These are phyloP conservation scores for Orestias chungarensis DNA, from an alignment of 2,797 vertebrate genomes.

Conservation along the genomic window DNA sequence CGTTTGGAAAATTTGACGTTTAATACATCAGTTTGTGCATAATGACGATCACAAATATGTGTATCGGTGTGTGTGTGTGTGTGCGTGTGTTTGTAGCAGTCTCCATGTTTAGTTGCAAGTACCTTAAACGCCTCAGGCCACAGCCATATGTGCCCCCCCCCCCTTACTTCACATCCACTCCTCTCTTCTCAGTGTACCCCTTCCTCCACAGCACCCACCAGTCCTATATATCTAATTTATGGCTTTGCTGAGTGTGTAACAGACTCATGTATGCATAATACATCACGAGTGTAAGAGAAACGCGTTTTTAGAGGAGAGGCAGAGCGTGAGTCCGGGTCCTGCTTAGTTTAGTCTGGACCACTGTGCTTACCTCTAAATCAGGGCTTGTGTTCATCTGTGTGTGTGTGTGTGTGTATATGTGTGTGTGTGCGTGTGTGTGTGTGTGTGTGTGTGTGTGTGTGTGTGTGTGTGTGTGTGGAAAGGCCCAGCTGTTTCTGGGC, in stretches of 20 bases:
- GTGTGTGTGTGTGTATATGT: constrained; percentile 37
- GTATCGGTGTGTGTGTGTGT: no score
- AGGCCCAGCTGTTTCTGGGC: constrained; percentile 74
- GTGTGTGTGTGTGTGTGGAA: constrained; percentile 35
- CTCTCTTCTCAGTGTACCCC: constrained; percentile 27
- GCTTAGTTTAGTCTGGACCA: constrained; percentile 27
- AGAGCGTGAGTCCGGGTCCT: constrained; percentile 23
- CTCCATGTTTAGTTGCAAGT: constrained; percentile 65
- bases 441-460: constrained; percentile 25
- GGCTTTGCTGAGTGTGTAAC: constrained; percentile 69
- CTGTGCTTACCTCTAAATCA: constrained; percentile 7
- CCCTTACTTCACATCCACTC: constrained; percentile 42
- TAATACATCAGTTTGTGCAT: no score
- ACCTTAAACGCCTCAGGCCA: constrained; percentile 70
- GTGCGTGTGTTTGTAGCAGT: constrained; percentile 34
- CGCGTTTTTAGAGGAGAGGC: constrained; percentile 31
- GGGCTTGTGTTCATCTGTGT: not conserved
- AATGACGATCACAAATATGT: no score
- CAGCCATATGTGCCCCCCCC: constrained; percentile 73
- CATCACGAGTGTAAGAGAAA: constrained; percentile 65
- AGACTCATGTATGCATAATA: constrained; percentile 76
- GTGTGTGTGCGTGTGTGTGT: constrained; percentile 25
- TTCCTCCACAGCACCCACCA: constrained; percentile 33
- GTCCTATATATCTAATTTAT: constrained; percentile 76
- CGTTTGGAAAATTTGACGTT: no score